Percentiles rank a stretch among this genome's conserved stretches.
These are phyloP conservation scores for Brachionus calyciflorus DNA, from an alignment of 1,140 invertebrate genomes.

Conservation along the genomic window DNA sequence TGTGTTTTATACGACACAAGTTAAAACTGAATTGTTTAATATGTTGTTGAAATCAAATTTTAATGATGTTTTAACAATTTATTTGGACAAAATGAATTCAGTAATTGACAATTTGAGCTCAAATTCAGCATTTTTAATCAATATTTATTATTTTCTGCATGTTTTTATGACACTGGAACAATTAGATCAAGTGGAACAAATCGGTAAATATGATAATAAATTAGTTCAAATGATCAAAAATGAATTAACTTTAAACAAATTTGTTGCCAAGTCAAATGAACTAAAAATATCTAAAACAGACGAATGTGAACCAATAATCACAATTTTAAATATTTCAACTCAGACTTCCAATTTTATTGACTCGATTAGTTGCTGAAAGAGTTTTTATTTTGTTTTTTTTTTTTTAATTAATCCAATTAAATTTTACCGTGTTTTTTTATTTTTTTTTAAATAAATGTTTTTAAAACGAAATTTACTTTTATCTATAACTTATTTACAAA, in stretches of 20 bases:
- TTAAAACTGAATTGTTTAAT: background rate
- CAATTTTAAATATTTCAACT: too few relatives aligned
- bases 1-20: background rate
- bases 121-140: background rate
- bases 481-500: too few relatives aligned
- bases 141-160: background rate
- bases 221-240: constrained; percentile 10
- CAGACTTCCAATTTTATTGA: too few relatives aligned
- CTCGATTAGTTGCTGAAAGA: too few relatives aligned
- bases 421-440: too few relatives aligned
- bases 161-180: background rate
- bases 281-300: too few relatives aligned
- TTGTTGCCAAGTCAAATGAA: background rate
- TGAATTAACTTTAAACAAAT: constrained; percentile 15
- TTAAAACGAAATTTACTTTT: too few relatives aligned
- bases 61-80: background rate
- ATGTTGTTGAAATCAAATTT: background rate
- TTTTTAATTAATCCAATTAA: too few relatives aligned
- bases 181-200: background rate
- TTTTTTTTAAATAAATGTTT: too few relatives aligned
- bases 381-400: too few relatives aligned
- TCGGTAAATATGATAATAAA: background rate
- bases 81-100: constrained; percentile 1
- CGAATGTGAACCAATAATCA: too few relatives aligned
- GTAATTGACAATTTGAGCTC: background rate